Percentiles rank a stretch among this genome's conserved stretches.
These are phyloP conservation scores for Podarcis raffonei DNA, from an alignment of 2,113 vertebrate species.

Conservation along the genomic window DNA sequence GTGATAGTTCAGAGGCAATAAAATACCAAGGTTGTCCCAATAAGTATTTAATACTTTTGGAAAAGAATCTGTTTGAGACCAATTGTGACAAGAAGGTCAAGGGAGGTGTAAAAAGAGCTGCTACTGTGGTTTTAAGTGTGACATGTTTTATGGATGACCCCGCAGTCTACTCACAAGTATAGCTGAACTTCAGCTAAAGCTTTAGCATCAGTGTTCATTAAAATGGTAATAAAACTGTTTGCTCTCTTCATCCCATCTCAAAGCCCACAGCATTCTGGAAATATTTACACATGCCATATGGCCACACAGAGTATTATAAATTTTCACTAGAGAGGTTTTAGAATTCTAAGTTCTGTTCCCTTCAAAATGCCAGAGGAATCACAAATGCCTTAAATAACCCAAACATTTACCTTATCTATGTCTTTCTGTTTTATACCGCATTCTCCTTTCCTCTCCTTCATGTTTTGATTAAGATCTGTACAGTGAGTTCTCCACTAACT, in stretches of 20 bases:
- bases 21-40: neutral
- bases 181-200: neutral
- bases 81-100: neutral
- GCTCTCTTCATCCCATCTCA: neutral
- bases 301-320: neutral
- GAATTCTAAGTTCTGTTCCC: neutral
- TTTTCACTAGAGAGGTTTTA: neutral
- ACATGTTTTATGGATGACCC: neutral
- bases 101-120: neutral
- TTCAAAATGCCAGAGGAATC: conserved; percentile 8
- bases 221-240: neutral
- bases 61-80: neutral
- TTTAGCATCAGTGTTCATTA: neutral
- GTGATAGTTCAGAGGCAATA: neutral
- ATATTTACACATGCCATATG: neutral
- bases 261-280: conserved; percentile 2
- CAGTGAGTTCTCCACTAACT: neutral
- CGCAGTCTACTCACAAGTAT: neutral
- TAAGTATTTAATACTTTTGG: neutral
- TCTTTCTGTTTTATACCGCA: neutral
- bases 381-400: neutral
- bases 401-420: neutral
- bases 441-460: neutral
- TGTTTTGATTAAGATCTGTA: neutral
- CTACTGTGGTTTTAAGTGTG: neutral